Conservation (phyloP, 2,888 invertebrate species). For the Papilio gigon region DNA sequence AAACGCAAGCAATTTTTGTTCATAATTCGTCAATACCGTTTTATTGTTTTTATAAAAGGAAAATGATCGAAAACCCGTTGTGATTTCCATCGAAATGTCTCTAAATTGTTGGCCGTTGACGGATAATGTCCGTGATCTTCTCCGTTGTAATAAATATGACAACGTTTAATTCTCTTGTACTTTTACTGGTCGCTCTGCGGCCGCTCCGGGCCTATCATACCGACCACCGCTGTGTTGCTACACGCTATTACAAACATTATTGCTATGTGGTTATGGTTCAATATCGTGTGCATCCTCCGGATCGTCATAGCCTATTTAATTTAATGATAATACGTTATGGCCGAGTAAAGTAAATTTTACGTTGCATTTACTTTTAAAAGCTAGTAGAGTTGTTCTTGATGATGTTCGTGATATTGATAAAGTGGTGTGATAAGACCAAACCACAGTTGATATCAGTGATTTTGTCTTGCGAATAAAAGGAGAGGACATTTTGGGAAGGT, state of each 20-base stretch:
- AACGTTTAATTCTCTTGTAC: slow-evolving; percentile 64
- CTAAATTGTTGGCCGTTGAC: slow-evolving; percentile 68
- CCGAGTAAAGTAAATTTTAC: slow-evolving; percentile 38
- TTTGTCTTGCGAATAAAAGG: background rate
- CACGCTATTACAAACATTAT: slow-evolving; percentile 24
- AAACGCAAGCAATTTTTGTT: slow-evolving; percentile 15
- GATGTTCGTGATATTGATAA: slow-evolving; percentile 39
- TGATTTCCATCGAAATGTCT: slow-evolving; percentile 55
- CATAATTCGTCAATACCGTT: slow-evolving; percentile 1
- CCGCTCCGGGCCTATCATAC: slow-evolving; percentile 45
- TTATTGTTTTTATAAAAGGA: slow-evolving; percentile 24
- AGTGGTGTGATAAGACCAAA: slow-evolving; percentile 30
- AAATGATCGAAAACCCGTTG: slow-evolving; percentile 23
- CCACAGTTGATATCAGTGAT: background rate
- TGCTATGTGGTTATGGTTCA: background rate
- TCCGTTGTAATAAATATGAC: slow-evolving; percentile 62
- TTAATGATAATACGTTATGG: slow-evolving; percentile 37
- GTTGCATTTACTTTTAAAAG: slow-evolving; percentile 40
- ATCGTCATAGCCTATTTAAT: slow-evolving; percentile 31
- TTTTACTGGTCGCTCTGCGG: slow-evolving; percentile 55
- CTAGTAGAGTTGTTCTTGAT: slow-evolving; percentile 38
- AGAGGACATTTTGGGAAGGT: too few species aligned
- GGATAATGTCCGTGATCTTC: slow-evolving; percentile 63
- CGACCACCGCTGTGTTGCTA: slow-evolving; percentile 1
- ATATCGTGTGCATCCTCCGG: background rate